These are phyloP conservation scores for Muscidifurax raptorellus DNA, from an alignment of 1,140 invertebrate genomes.

Conservation along the genomic window DNA sequence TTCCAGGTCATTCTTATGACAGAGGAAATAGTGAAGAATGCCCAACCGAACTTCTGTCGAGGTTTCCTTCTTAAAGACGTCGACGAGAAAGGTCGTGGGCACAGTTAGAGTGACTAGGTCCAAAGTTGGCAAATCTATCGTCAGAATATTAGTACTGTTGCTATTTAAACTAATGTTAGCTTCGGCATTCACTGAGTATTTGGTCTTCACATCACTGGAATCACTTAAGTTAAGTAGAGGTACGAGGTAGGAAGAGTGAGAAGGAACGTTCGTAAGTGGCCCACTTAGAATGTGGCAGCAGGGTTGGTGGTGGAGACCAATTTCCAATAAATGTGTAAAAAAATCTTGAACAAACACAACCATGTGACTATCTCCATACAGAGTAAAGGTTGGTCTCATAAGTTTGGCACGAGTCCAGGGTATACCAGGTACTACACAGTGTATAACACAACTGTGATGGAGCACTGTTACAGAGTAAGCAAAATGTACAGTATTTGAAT, in stretches of 20 bases:
- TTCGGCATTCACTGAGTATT: slow-evolving; percentile 51
- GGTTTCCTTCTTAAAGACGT: slow-evolving; percentile 81
- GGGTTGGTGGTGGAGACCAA: slow-evolving; percentile 86
- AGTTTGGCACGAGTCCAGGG: slow-evolving; percentile 85
- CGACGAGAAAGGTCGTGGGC: slow-evolving; percentile 79
- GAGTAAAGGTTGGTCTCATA: slow-evolving; percentile 83
- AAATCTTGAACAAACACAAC: slow-evolving; percentile 85
- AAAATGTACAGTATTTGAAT: slow-evolving; percentile 84
- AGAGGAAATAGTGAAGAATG: slow-evolving; percentile 87
- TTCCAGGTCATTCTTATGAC: slow-evolving; percentile 84
- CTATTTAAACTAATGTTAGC: not conserved
- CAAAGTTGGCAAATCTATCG: slow-evolving; percentile 82
- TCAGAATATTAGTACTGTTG: slow-evolving; percentile 59
- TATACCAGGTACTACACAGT: slow-evolving; percentile 87
- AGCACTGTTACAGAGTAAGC: slow-evolving; percentile 88
- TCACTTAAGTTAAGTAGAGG: slow-evolving; percentile 73
- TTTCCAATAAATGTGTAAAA: slow-evolving; percentile 87
- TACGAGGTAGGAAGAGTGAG: slow-evolving; percentile 79
- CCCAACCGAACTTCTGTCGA: slow-evolving; percentile 82
- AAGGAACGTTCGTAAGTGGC: slow-evolving; percentile 75
- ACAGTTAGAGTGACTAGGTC: slow-evolving; percentile 82
- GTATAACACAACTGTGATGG: slow-evolving; percentile 88
- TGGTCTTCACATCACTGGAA: slow-evolving; percentile 44
- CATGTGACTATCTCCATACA: slow-evolving; percentile 85
- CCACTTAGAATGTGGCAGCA: slow-evolving; percentile 85